These are phyloP conservation scores for Malurus melanocephalus DNA, from an alignment of 2,113 vertebrate species.

Conservation along the genomic window DNA sequence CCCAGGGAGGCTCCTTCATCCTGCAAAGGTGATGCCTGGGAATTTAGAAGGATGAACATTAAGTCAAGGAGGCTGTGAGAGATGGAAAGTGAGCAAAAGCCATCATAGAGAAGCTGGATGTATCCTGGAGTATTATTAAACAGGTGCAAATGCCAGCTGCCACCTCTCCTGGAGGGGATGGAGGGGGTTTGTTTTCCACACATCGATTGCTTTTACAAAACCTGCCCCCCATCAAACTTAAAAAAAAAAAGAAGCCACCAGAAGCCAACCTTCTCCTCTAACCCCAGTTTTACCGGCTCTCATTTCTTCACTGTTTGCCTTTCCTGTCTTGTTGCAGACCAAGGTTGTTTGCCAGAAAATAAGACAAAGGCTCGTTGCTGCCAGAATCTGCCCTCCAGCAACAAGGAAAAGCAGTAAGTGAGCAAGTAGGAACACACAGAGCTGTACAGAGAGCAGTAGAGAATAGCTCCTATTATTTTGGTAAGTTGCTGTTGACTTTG, in stretches of 20 bases:
- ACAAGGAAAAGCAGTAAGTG: conserved; percentile 36
- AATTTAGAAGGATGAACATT: neutral
- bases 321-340: neutral
- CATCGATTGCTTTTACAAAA: neutral
- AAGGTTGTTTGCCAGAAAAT: conserved; percentile 36
- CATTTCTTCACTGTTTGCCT: neutral
- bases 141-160: neutral
- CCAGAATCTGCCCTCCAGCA: conserved; percentile 31
- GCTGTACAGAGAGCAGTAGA: conserved; percentile 12
- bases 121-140: neutral
- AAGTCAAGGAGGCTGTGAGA: neutral
- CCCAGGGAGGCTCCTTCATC: accelerated
- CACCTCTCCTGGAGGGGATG: neutral
- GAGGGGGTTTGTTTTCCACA: neutral
- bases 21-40: accelerated
- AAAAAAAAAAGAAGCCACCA: neutral
- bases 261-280: neutral
- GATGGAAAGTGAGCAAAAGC: accelerated
- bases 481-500: conserved; percentile 46
- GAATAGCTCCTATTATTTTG: conserved; percentile 53
- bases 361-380: conserved; percentile 46
- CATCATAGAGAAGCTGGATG: neutral
- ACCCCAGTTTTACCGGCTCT: neutral
- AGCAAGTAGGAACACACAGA: conserved; percentile 36
- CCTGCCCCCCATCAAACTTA: neutral